A percentile compares a stretch with the other conserved stretches of the same genome.
These are phyloP conservation scores for Plodia interpunctella DNA, from an alignment of 1,140 invertebrate species.

Conservation along the genomic window DNA sequence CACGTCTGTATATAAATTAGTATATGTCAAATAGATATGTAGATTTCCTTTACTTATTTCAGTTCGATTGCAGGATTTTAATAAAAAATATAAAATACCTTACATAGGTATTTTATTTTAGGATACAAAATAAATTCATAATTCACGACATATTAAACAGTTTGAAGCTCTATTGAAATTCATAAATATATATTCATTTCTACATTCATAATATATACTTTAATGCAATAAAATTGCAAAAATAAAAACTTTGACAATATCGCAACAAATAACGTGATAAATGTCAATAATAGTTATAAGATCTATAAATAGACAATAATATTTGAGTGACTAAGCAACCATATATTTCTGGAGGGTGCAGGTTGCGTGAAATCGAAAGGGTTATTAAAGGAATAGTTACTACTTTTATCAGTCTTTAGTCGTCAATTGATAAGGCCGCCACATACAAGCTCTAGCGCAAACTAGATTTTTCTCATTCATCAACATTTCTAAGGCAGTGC, in stretches of 20 bases:
- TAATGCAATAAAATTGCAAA: background rate
- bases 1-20: no score
- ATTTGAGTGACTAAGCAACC: conserved; percentile 3
- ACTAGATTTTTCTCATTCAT: background rate
- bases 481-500: no score
- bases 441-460: background rate
- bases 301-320: conserved; percentile 5
- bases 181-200: background rate
- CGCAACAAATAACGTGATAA: conserved; percentile 6
- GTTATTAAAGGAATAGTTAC: conserved; percentile 2
- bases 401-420: conserved; percentile 4
- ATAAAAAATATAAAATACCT: background rate
- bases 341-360: background rate
- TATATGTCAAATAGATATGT: no score
- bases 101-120: no score
- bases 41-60: no score
- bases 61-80: no score
- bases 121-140: background rate
- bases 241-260: conserved; percentile 6
- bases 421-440: background rate
- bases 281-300: conserved; percentile 2
- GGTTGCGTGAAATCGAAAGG: background rate
- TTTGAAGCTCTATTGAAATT: no score
- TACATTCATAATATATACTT: background rate
- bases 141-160: background rate